Evolutionary conservation across 1,140 invertebrate species (phyloP).

Genomic region (Ceratina australensis): DNA sequence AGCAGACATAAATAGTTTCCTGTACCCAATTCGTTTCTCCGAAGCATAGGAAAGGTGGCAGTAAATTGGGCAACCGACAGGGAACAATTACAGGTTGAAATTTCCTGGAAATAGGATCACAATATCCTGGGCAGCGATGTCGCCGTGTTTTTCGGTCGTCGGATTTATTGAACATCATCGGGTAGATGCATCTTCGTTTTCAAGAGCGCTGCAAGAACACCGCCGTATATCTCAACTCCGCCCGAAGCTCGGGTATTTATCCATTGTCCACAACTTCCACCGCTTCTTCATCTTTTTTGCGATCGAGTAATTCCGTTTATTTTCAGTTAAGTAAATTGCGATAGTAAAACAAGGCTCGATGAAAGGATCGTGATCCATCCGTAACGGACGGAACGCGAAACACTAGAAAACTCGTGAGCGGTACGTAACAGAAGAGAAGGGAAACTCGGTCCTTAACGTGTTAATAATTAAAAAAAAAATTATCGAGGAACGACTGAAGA

Average conservation of each 20-base stretch:
- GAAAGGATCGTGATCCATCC: too few relatives aligned
- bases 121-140: slow-evolving; percentile 48
- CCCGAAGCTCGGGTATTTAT: not conserved
- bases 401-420: too few relatives aligned
- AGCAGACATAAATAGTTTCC: slow-evolving; percentile 39
- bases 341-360: too few relatives aligned
- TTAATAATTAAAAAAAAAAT: too few relatives aligned
- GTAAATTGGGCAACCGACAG: slow-evolving; percentile 14
- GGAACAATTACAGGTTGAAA: slow-evolving; percentile 56
- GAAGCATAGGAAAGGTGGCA: too few relatives aligned
- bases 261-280: not conserved
- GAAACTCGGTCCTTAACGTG: too few relatives aligned
- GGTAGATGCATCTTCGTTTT: slow-evolving; percentile 20
- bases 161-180: slow-evolving; percentile 46
- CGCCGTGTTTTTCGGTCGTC: slow-evolving; percentile 21
- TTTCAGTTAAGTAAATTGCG: too few relatives aligned
- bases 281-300: not conserved
- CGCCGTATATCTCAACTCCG: not conserved
- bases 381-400: too few relatives aligned
- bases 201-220: not conserved
- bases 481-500: too few relatives aligned
- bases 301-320: not conserved
- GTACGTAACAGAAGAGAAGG: too few relatives aligned
- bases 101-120: slow-evolving; percentile 56
- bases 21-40: slow-evolving; percentile 23